Evolutionary conservation across 2,113 vertebrate species (phyloP).

Genomic region (Hiodon tergisus): DNA sequence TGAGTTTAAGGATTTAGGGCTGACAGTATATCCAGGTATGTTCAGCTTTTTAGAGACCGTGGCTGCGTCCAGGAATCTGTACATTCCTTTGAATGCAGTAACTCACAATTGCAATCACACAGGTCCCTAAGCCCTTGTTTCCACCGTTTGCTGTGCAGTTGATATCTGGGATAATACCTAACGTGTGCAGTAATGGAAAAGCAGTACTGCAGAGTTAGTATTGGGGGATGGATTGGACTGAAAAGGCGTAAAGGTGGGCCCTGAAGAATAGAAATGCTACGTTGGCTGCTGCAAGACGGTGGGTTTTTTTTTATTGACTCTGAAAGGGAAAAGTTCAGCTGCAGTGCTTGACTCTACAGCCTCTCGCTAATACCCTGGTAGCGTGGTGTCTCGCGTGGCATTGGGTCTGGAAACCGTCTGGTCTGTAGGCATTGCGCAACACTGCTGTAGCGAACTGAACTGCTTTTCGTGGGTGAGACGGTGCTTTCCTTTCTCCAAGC

Average conservation of each 20-base stretch:
- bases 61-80: not conserved
- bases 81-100: not conserved
- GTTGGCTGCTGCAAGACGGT: not conserved
- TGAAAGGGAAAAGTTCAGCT: no score
- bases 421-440: no score
- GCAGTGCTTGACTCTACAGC: not conserved
- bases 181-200: slow-evolving; percentile 3
- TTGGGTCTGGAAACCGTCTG: no score
- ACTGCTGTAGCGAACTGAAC: no score
- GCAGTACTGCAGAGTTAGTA: not conserved
- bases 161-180: not conserved
- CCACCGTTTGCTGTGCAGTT: not conserved
- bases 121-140: not conserved
- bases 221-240: not conserved
- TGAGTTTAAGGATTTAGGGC: not conserved
- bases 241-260: not conserved
- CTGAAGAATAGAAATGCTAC: not conserved
- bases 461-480: no score
- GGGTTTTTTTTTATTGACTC: not conserved
- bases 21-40: not conserved
- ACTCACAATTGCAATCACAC: not conserved
- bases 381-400: not conserved
- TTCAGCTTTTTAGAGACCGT: not conserved
- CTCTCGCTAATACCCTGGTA: not conserved
- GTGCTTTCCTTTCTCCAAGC: no score